These are phyloP conservation scores for Acyrthosiphon pisum DNA, from an alignment of 1,140 invertebrate species.

Conservation along the genomic window DNA sequence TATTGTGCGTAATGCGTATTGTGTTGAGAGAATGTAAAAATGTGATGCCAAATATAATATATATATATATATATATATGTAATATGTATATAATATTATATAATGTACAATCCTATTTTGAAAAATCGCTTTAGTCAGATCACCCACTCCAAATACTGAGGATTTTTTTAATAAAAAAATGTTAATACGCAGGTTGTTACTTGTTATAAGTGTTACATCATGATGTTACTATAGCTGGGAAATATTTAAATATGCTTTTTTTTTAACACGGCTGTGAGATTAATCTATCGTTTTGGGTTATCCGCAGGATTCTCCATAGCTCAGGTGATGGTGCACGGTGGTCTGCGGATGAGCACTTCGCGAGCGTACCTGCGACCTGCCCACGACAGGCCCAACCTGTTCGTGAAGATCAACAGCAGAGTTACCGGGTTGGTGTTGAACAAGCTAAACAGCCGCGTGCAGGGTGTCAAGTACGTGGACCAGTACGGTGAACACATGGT, in stretches of 20 bases:
- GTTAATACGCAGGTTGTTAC: no score
- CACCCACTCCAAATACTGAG: not conserved
- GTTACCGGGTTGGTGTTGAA: slow-evolving; percentile 79
- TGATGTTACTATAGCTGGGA: no score
- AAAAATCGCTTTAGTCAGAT: not conserved
- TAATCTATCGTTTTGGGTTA: no score
- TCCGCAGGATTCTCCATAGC: slow-evolving; percentile 64
- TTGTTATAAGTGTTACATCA: not conserved
- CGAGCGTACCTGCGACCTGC: slow-evolving; percentile 68
- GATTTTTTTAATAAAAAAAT: not conserved
- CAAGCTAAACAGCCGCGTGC: slow-evolving; percentile 64
- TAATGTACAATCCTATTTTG: not conserved
- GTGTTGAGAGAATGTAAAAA: not conserved
- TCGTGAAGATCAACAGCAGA: slow-evolving; percentile 73
- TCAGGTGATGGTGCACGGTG: slow-evolving; percentile 60
- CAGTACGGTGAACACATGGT: slow-evolving; percentile 56
- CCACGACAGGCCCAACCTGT: slow-evolving; percentile 69
- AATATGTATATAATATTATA: no score
- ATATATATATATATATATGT: no score
- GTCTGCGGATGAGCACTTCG: slow-evolving; percentile 63
- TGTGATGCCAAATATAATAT: not conserved
- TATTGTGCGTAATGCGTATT: not conserved
- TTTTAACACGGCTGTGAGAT: no score
- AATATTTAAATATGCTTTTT: no score
- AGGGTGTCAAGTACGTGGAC: slow-evolving; percentile 70